Conservation (phyloP, 2,888 invertebrate species). For the Pedicia rivosa region DNA sequence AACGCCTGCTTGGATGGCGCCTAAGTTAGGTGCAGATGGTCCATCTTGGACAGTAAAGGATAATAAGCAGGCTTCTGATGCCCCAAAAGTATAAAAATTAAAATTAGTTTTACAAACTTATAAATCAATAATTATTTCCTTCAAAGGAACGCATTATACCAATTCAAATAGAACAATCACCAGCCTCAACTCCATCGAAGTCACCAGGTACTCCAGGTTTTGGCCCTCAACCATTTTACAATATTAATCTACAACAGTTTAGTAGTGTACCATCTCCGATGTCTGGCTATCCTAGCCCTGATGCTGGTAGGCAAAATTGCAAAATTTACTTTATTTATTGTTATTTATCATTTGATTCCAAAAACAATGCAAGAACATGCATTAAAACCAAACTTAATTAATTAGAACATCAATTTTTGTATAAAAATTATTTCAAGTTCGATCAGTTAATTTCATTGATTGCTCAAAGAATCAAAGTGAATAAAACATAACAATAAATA, state of each 20-base stretch:
- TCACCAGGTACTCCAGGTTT: conserved; percentile 18
- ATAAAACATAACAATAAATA: too few relatives aligned
- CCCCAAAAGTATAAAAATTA: not conserved
- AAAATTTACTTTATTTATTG: too few relatives aligned
- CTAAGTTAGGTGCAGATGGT: conserved; percentile 19
- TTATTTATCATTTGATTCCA: too few relatives aligned
- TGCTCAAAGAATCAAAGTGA: too few relatives aligned
- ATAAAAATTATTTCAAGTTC: too few relatives aligned
- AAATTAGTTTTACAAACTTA: conserved; percentile 3
- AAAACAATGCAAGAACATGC: too few relatives aligned
- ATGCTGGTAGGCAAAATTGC: too few relatives aligned
- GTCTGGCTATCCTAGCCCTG: conserved; percentile 10
- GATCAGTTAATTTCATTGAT: too few relatives aligned
- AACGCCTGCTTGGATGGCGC: conserved; percentile 14
- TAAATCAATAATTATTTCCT: conserved; percentile 8
- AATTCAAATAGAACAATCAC: conserved; percentile 25
- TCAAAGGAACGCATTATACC: conserved; percentile 30
- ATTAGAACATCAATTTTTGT: too few relatives aligned
- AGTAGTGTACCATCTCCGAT: conserved; percentile 14
- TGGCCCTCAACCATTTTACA: conserved; percentile 21
- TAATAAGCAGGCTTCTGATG: too few relatives aligned
- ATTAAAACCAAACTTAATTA: too few relatives aligned
- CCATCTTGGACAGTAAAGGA: conserved; percentile 22
- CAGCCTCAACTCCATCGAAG: conserved; percentile 19
- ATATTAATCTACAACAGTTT: conserved; percentile 17